Conservation (phyloP, 1,140 invertebrate species). For the Sycophila sp. region DNA sequence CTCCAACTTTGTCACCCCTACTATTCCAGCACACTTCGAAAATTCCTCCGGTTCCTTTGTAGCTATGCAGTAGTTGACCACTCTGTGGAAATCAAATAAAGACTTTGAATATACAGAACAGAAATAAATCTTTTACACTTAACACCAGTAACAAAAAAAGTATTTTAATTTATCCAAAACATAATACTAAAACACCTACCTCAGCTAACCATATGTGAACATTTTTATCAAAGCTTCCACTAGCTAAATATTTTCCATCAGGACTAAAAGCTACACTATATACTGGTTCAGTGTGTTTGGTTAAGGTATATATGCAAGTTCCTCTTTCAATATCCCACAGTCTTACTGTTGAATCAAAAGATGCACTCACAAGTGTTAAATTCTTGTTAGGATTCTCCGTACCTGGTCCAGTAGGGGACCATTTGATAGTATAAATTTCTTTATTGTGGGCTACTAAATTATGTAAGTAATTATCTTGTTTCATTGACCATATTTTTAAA, state of each 20-base stretch:
- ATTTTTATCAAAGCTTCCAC: conserved; percentile 99
- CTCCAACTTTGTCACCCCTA: conserved; percentile 97
- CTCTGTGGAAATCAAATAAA: conserved; percentile 71
- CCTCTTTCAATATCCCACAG: conserved; percentile 98
- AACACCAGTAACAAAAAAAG: conserved; percentile 6
- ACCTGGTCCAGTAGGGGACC: conserved; percentile 97
- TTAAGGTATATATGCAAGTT: conserved; percentile 94
- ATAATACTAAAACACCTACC: conserved; percentile 62
- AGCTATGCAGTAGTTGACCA: conserved; percentile 94
- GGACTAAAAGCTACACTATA: conserved; percentile 93
- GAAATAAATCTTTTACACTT: conserved; percentile 27
- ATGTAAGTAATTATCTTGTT: conserved; percentile 95
- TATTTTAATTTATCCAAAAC: neutral
- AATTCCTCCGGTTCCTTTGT: conserved; percentile 97
- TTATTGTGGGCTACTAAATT: conserved; percentile 98
- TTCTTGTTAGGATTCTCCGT: conserved; percentile 98
- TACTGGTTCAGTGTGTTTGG: conserved; percentile 97
- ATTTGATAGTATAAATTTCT: conserved; percentile 99
- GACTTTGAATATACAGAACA: conserved; percentile 34
- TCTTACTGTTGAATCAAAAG: conserved; percentile 96
- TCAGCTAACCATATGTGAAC: conserved; percentile 99
- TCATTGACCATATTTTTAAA: conserved; percentile 99
- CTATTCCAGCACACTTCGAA: conserved; percentile 99
- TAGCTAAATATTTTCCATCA: conserved; percentile 96
- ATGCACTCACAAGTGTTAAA: conserved; percentile 95